These are phyloP conservation scores for Vanessa atalanta DNA, from an alignment of 1,140 invertebrate genomes.

Conservation along the genomic window DNA sequence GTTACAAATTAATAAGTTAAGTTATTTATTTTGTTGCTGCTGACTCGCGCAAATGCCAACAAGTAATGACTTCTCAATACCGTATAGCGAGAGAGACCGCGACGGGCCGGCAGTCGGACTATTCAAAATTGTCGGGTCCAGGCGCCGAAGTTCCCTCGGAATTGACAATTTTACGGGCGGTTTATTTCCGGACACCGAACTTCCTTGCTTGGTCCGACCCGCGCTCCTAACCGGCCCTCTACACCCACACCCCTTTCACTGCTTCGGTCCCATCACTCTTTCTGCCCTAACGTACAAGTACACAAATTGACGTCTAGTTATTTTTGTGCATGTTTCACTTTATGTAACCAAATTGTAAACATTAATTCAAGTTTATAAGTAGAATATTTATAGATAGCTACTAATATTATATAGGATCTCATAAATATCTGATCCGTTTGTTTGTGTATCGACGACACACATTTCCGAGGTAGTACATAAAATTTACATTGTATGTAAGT, in stretches of 20 bases:
- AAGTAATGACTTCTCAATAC: constrained; percentile 8
- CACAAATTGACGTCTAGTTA: constrained; percentile 33
- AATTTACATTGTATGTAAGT: constrained; percentile 81
- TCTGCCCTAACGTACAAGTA: constrained; percentile 10
- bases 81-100: constrained; percentile 4
- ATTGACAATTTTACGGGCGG: constrained; percentile 84
- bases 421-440: constrained; percentile 39
- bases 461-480: constrained; percentile 68
- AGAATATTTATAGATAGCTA: no score
- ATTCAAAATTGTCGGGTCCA: constrained; percentile 68
- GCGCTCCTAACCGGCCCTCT: constrained; percentile 40
- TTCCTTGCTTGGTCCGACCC: constrained; percentile 69
- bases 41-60: neutral
- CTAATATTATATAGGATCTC: no score
- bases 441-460: constrained; percentile 54
- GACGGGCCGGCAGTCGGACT: constrained; percentile 39
- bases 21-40: no score
- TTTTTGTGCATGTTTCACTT: constrained; percentile 13
- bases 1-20: no score
- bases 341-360: neutral
- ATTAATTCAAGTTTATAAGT: neutral
- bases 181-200: constrained; percentile 81
- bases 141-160: constrained; percentile 74
- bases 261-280: constrained; percentile 35
- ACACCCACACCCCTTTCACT: constrained; percentile 46